Percentiles rank a stretch among this genome's conserved stretches.
phyloP scores from a whole-genome alignment of 2,888 invertebrate species.

The Ernsta delagoae region DNA sequence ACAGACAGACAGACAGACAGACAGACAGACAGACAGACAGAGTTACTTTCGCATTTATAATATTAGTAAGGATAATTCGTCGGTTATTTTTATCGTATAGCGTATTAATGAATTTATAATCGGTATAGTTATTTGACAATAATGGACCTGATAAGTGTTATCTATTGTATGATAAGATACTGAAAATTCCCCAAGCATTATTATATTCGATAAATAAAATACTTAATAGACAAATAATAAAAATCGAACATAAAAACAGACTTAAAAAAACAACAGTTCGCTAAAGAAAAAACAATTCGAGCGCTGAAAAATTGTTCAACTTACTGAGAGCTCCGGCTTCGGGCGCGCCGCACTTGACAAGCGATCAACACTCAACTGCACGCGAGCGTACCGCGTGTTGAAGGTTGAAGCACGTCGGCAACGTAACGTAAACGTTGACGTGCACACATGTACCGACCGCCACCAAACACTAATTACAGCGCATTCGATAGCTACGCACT shows the following conservation, averaged over 20 bases:
- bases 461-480: background rate
- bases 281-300: conserved; percentile 13
- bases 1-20: too few relatives aligned
- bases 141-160: too few relatives aligned
- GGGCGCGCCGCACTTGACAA: conserved; percentile 23
- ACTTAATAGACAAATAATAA: too few relatives aligned
- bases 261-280: too few relatives aligned
- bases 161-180: background rate
- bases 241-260: too few relatives aligned
- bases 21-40: too few relatives aligned
- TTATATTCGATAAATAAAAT: too few relatives aligned
- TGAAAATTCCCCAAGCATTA: background rate
- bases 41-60: too few relatives aligned
- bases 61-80: too few relatives aligned
- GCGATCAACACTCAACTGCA: conserved; percentile 27
- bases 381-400: conserved; percentile 5
- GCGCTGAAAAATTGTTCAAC: conserved; percentile 22
- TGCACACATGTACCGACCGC: conserved; percentile 3
- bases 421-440: background rate
- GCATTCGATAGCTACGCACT: background rate
- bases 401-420: conserved; percentile 3
- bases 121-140: too few relatives aligned
- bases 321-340: conserved; percentile 21
- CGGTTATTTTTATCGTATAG: too few relatives aligned
- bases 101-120: too few relatives aligned